A percentile compares a stretch with the other conserved stretches of the same genome.
Evolutionary conservation across 2,113 vertebrate species (phyloP).

Genomic region (Equus quagga): DNA sequence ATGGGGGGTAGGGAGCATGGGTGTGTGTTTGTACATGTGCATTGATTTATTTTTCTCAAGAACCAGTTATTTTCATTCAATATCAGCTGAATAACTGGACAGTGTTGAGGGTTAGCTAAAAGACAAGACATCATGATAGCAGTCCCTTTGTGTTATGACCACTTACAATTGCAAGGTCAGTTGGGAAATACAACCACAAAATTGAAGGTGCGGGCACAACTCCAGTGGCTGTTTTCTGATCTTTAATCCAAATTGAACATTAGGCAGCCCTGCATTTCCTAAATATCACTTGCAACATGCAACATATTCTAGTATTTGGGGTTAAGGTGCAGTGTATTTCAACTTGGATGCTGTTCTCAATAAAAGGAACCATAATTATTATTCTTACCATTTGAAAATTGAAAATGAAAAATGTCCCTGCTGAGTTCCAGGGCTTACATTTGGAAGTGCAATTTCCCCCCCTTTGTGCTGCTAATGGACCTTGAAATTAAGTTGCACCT

Average conservation of each 20-base stretch:
- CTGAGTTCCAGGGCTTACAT: slow-evolving; percentile 52
- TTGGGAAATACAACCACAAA: background rate
- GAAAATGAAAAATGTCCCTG: slow-evolving; percentile 63
- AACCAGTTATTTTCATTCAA: background rate
- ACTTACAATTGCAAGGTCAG: background rate
- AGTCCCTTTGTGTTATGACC: background rate
- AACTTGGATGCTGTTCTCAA: slow-evolving; percentile 44
- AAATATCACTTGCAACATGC: background rate
- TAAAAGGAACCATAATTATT: slow-evolving; percentile 64
- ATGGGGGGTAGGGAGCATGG: fast-evolving
- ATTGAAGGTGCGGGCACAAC: background rate
- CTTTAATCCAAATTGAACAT: background rate
- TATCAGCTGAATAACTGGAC: background rate
- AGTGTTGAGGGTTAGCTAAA: background rate
- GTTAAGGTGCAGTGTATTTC: background rate
- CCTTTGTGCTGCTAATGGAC: slow-evolving; percentile 62
- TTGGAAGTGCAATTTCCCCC: background rate
- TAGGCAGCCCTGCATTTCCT: background rate
- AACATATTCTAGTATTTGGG: background rate
- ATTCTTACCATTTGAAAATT: slow-evolving; percentile 48
- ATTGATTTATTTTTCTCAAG: background rate
- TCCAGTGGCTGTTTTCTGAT: background rate
- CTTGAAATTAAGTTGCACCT: slow-evolving; percentile 69
- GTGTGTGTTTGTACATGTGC: background rate
- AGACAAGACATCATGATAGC: background rate